These are phyloP conservation scores for Nebria brevicollis DNA, from an alignment of 2,888 invertebrate species.

Conservation along the genomic window DNA sequence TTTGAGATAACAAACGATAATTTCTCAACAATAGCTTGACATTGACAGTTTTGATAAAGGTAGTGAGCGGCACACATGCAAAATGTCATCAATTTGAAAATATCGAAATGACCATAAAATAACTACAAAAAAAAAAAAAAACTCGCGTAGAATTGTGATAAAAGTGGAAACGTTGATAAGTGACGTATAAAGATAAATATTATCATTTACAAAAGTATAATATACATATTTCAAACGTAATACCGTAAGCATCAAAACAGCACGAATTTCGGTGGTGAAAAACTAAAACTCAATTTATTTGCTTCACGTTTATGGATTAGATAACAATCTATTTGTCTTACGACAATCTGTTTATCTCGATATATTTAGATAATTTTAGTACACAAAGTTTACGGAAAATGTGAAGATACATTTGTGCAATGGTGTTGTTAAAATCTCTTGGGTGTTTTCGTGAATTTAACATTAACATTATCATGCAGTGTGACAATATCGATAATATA, in stretches of 20 bases:
- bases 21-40: neutral
- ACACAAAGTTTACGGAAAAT: neutral
- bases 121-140: neutral
- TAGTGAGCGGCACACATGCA: neutral
- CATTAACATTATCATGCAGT: neutral
- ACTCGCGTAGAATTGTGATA: neutral
- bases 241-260: neutral
- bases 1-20: neutral
- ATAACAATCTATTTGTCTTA: neutral
- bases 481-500: neutral
- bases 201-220: neutral
- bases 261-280: neutral
- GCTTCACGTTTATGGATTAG: neutral
- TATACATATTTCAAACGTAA: neutral
- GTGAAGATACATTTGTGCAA: neutral
- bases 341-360: neutral
- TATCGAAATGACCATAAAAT: neutral
- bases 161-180: neutral
- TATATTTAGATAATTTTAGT: neutral
- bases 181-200: conserved; percentile 1
- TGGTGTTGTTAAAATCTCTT: neutral
- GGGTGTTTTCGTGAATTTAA: neutral
- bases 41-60: neutral
- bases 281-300: neutral
- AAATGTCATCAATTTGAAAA: neutral